Conservation (phyloP, 2,113 vertebrate species). For the Apteryx owenii region DNA sequence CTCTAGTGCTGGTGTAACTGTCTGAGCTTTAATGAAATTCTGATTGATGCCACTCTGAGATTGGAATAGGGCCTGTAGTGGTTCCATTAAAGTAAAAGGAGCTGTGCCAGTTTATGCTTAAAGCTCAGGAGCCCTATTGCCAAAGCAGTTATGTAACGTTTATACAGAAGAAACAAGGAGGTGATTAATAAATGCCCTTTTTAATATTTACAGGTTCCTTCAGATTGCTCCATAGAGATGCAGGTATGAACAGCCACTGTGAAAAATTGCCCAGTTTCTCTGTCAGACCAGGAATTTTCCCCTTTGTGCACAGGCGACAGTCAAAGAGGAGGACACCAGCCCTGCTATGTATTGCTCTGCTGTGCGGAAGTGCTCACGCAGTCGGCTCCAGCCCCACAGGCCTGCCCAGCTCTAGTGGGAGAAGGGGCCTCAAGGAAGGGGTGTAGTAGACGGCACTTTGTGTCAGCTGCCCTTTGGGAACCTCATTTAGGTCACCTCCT, state of each 20-base stretch:
- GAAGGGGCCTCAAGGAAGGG: not conserved
- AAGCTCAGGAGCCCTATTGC: not conserved
- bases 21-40: not conserved
- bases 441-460: not conserved
- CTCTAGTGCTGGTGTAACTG: not conserved
- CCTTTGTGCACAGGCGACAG: not conserved
- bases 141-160: not conserved
- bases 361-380: not conserved
- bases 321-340: not conserved
- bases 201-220: not conserved
- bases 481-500: not conserved
- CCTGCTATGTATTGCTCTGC: not conserved
- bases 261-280: not conserved
- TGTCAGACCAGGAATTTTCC: not conserved
- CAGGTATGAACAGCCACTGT: not conserved
- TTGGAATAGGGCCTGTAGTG: not conserved
- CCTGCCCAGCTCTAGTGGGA: not conserved
- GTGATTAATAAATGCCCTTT: not conserved
- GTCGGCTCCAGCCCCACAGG: not conserved
- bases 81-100: not conserved
- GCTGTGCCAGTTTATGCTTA: not conserved
- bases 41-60: not conserved
- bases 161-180: not conserved
- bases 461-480: not conserved
- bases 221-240: not conserved